These are phyloP conservation scores for Lasioglossum oenotherae DNA, from an alignment of 2,888 invertebrate species.

Conservation along the genomic window DNA sequence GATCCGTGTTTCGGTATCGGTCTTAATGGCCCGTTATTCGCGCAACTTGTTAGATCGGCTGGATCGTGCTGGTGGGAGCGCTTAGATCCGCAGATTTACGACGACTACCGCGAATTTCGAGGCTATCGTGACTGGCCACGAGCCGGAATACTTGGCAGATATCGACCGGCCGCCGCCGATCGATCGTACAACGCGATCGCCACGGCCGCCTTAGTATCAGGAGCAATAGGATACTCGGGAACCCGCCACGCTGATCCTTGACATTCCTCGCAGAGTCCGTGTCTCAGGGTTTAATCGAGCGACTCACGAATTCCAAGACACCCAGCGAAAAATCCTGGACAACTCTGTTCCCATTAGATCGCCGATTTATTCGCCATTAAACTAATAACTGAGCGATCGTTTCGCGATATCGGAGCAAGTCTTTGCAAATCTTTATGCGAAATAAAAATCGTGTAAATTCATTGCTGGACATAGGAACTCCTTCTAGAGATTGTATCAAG, in stretches of 20 bases:
- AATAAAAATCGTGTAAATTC: too few species aligned
- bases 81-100: constrained; percentile 76
- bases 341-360: not conserved
- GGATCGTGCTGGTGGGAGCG: constrained; percentile 58
- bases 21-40: constrained; percentile 67
- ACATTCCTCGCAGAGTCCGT: constrained; percentile 56
- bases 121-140: constrained; percentile 78
- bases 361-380: not conserved
- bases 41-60: constrained; percentile 74
- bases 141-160: constrained; percentile 62
- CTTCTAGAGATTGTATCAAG: too few species aligned
- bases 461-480: too few species aligned
- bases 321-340: not conserved
- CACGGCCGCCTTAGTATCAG: constrained; percentile 68
- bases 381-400: not conserved
- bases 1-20: constrained; percentile 45
- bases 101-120: constrained; percentile 78
- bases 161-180: constrained; percentile 50
- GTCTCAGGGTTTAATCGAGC: constrained; percentile 9
- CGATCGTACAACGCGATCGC: constrained; percentile 70
- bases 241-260: constrained; percentile 60
- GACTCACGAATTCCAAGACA: constrained; percentile 4
- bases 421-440: too few species aligned
- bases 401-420: too few species aligned
- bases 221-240: constrained; percentile 72